Base-by-base conservation (phyloP, 2,113 vertebrate genomes). In the Ceyx melanurus region DNA sequence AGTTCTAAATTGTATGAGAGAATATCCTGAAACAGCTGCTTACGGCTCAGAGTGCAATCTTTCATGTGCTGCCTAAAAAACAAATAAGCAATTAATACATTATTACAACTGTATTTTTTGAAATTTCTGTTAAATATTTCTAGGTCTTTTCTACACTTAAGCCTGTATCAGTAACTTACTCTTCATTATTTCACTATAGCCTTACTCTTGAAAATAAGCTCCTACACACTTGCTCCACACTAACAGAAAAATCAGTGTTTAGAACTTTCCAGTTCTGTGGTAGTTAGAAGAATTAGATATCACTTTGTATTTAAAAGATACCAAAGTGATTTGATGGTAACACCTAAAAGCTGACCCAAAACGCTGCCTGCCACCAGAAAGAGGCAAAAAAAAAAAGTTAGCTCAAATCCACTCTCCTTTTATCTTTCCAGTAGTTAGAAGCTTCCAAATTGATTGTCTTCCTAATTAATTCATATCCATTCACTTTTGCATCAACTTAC, bases 21-120 rank as follows among this genome's bases (percentile, higher is more conserved):
- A 90, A 99, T 97, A 70, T 99, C 99, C 95, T 99, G 98, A 95
- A 99, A 99, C 15, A 99, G 97, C 88, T 99, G 98, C 87, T 98
- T 98, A 84, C 98, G 98, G 26, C 87, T 98, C 79, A 99, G 96
- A 43, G 98, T 98, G 93, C 98, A 99, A 94, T 99, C 98, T 86
- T 99, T 98, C 98, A 98, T 98, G 96, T 99, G 99, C 94, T 99
- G 99, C 99, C 99, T 99, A 95, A 86, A 97, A 31, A 91, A 92
- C 92, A 95, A 77, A 94, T 15, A 50, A 89, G 43, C 67, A 95
- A 94, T 96, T 60, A 89, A 62, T 72, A 73, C 14, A 13, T 54
- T 64, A 88, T 48, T 37, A 91, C 4, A 80, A 28, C 28, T 66
- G 1, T 35, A 76, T 31, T 10, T 65, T 77, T 46, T 64, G 19